These are phyloP conservation scores for Ceratosolen solmsi DNA, from an alignment of 1,140 invertebrate species.

Conservation along the genomic window DNA sequence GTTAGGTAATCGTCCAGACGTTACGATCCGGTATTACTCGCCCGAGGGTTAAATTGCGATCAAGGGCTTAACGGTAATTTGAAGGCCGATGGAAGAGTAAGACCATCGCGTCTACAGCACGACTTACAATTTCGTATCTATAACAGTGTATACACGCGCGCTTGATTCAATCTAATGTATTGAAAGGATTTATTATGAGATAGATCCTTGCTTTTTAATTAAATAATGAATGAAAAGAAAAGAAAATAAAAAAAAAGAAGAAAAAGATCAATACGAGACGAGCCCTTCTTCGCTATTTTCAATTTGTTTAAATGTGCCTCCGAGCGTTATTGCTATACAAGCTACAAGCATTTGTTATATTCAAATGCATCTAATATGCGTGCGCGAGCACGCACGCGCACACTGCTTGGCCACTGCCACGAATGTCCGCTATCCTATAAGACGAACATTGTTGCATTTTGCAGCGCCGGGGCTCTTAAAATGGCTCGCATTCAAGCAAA, in stretches of 20 bases:
- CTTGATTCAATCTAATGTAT: conserved; percentile 40
- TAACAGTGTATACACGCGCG: background rate
- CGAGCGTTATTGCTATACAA: background rate
- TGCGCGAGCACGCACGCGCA: too few relatives aligned
- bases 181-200: conserved; percentile 30
- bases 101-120: conserved; percentile 45
- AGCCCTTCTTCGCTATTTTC: background rate
- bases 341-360: background rate
- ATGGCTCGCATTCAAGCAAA: too few relatives aligned
- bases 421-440: too few relatives aligned
- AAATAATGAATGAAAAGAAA: background rate
- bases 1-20: conserved; percentile 67
- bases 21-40: conserved; percentile 68
- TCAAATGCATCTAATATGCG: background rate
- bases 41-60: conserved; percentile 71
- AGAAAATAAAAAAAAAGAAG: too few relatives aligned
- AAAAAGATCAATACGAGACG: too few relatives aligned
- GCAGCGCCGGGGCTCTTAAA: too few relatives aligned
- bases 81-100: conserved; percentile 66
- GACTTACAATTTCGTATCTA: conserved; percentile 43
- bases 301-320: background rate
- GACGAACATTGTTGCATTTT: too few relatives aligned
- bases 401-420: too few relatives aligned
- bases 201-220: background rate
- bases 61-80: conserved; percentile 72